Evolutionary conservation across 2,888 invertebrate genomes (phyloP).

Genomic region (Ferdinandea cuprea): DNA sequence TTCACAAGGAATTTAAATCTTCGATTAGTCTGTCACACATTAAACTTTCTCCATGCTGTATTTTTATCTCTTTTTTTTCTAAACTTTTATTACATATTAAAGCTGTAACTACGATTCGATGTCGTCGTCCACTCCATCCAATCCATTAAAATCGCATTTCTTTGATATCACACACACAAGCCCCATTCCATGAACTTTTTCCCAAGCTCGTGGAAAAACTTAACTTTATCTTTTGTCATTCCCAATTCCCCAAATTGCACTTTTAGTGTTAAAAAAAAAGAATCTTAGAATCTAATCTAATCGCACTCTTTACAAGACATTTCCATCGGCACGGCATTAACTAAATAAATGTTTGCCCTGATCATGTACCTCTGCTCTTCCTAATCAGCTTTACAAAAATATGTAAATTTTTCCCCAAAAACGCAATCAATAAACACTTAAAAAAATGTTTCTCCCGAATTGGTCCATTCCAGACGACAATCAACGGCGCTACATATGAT

Average conservation of each 20-base stretch:
- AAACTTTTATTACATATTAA: not conserved
- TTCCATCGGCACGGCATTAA: conserved; percentile 10
- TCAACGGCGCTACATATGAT: conserved; percentile 36
- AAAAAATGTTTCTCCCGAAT: conserved; percentile 14
- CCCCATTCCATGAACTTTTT: not conserved
- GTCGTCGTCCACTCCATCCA: too few relatives aligned
- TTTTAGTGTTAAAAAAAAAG: not conserved
- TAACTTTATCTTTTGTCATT: too few relatives aligned
- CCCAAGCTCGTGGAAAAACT: not conserved
- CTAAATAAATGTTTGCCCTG: not conserved
- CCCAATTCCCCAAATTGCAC: too few relatives aligned
- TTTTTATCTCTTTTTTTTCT: not conserved
- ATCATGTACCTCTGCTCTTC: not conserved
- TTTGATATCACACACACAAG: not conserved
- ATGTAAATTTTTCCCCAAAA: conserved; percentile 14
- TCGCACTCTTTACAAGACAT: conserved; percentile 21
- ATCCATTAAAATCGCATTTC: not conserved
- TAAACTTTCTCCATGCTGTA: not conserved
- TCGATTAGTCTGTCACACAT: not conserved
- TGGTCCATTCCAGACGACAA: conserved; percentile 19
- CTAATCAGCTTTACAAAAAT: conserved; percentile 27
- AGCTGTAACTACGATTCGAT: not conserved
- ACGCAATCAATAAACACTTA: conserved; percentile 2
- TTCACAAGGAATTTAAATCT: not conserved
- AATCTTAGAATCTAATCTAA: conserved; percentile 31